phyloP scores from a whole-genome alignment of 1,140 invertebrate species.

The Berghia stephanieae region DNA sequence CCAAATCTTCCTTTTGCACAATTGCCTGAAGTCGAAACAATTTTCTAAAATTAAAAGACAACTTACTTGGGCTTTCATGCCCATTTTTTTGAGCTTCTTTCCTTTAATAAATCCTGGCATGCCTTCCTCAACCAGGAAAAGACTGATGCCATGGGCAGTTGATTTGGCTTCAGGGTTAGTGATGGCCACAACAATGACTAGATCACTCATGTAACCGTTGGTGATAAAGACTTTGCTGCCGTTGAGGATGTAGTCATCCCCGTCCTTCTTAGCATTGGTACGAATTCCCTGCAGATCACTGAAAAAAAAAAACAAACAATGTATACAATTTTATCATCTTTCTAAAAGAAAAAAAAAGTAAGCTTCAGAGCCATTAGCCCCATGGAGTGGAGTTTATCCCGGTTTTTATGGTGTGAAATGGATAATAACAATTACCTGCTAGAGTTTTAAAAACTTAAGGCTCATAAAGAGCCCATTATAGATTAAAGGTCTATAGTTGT shows the following conservation, averaged over 20 bases:
- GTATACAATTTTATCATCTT: neutral
- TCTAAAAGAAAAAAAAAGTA: too few species aligned
- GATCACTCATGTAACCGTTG: conserved; percentile 68
- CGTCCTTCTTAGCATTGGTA: conserved; percentile 68
- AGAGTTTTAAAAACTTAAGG: too few species aligned
- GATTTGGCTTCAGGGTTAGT: conserved; percentile 67
- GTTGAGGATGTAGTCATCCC: conserved; percentile 69
- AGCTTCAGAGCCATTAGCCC: too few species aligned
- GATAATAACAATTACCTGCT: too few species aligned
- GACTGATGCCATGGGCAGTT: conserved; percentile 68
- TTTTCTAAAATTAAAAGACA: neutral
- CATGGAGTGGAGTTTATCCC: too few species aligned
- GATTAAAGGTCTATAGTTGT: too few species aligned
- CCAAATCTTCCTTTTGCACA: too few species aligned
- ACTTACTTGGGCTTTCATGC: conserved; percentile 65
- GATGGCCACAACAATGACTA: conserved; percentile 69
- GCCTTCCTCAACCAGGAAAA: conserved; percentile 69
- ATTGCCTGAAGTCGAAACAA: too few species aligned
- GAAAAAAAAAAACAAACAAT: conserved; percentile 13
- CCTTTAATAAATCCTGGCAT: conserved; percentile 69
- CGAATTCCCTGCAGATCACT: conserved; percentile 69
- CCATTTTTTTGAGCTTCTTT: conserved; percentile 68
- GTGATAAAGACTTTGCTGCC: conserved; percentile 70
- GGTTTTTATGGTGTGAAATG: too few species aligned
- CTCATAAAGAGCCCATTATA: too few species aligned